Conservation (phyloP, 2,797 vertebrate species). For the Esox masquinongy region DNA sequence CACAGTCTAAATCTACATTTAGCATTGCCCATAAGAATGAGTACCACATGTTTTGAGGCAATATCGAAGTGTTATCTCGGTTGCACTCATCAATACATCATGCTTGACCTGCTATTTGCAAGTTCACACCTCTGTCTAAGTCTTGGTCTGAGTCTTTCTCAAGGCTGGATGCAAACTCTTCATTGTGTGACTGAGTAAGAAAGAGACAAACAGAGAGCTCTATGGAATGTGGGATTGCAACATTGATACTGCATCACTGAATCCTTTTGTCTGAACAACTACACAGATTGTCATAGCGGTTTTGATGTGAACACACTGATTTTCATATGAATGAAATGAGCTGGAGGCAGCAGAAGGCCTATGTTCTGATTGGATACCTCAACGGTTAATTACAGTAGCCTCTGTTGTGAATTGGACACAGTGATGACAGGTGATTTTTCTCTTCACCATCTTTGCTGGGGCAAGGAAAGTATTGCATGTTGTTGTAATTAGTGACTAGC, state of each 20-base stretch:
- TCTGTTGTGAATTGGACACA: constrained; percentile 4
- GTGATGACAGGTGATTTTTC: constrained; percentile 21
- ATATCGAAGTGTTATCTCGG: background rate
- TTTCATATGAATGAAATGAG: constrained; percentile 3
- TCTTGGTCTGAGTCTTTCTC: background rate
- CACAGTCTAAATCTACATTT: background rate
- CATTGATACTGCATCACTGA: background rate
- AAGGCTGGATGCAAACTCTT: background rate
- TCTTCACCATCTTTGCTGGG: background rate
- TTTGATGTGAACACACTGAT: background rate
- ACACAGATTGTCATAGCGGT: background rate
- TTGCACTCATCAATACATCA: background rate
- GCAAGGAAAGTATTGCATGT: constrained; percentile 8
- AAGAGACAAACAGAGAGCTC: background rate
- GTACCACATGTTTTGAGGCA: background rate
- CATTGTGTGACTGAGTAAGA: background rate
- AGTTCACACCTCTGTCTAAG: constrained; percentile 36
- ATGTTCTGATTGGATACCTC: background rate
- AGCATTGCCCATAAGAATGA: background rate
- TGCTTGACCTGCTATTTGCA: constrained; percentile 44
- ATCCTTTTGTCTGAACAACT: background rate
- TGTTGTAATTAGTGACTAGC: constrained; percentile 31
- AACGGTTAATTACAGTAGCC: background rate
- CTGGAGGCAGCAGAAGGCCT: no score
- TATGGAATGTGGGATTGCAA: background rate